Conservation (phyloP, 92 coral and sea anemone genomes). For the Heteractis magnifica region DNA sequence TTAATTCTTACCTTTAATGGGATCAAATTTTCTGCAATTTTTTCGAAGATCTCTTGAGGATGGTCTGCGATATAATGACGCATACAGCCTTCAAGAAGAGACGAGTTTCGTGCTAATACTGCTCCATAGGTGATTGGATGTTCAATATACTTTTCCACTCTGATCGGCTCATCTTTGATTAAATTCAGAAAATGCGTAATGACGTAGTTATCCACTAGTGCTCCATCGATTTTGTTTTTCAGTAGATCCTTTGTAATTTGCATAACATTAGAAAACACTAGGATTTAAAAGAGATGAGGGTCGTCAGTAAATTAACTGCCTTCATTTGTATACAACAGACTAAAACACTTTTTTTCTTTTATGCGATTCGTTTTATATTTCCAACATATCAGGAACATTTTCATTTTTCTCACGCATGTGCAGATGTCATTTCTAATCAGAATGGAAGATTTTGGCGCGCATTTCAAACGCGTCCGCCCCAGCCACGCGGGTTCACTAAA, state of each 20-base stretch:
- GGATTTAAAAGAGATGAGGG: neutral
- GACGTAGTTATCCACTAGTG: slow-evolving; percentile 86
- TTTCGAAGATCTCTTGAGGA: slow-evolving; percentile 91
- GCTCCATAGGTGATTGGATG: slow-evolving; percentile 84
- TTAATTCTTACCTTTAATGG: slow-evolving; percentile 69
- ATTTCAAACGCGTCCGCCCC: too few species aligned
- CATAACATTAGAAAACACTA: slow-evolving; percentile 68
- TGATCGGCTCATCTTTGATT: slow-evolving; percentile 61
- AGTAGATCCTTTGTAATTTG: slow-evolving; percentile 69
- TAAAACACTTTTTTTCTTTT: too few species aligned
- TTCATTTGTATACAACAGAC: too few species aligned
- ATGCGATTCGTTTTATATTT: too few species aligned
- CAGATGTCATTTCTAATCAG: too few species aligned
- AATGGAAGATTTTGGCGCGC: too few species aligned
- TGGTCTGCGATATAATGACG: slow-evolving; percentile 63
- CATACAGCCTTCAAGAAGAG: slow-evolving; percentile 67
- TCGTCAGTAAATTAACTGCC: neutral
- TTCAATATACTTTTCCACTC: slow-evolving; percentile 90
- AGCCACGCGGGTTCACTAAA: too few species aligned
- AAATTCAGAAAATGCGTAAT: slow-evolving; percentile 60
- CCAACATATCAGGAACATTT: too few species aligned
- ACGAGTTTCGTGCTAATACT: slow-evolving; percentile 66
- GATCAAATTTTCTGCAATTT: slow-evolving; percentile 62
- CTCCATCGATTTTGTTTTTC: slow-evolving; percentile 73
- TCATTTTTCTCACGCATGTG: too few species aligned